Percentiles rank a stretch among this genome's conserved stretches.
These are phyloP conservation scores for Conopomorpha cramerella DNA, from an alignment of 1,140 invertebrate species.

Conservation along the genomic window DNA sequence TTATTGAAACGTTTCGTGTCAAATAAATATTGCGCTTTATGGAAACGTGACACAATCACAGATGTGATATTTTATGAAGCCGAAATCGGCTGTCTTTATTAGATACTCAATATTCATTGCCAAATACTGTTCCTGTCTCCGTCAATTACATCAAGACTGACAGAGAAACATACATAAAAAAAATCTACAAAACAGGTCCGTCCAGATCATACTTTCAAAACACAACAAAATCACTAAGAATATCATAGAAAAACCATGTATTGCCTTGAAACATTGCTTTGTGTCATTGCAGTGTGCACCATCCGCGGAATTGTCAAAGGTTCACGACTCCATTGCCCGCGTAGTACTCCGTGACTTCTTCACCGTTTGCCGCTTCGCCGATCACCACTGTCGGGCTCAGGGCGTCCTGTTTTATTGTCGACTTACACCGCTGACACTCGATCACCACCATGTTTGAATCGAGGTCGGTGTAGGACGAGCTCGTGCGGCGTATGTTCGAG, in stretches of 20 bases:
- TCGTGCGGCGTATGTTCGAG: conserved; percentile 22
- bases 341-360: conserved; percentile 24
- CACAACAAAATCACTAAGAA: no score
- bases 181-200: no score
- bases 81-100: no score
- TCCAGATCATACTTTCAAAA: no score
- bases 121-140: no score
- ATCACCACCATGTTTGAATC: conserved; percentile 48
- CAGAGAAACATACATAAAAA: neutral
- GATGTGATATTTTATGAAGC: no score
- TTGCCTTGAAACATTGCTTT: no score
- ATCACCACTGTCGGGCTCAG: conserved; percentile 37
- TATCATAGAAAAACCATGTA: conserved; percentile 6
- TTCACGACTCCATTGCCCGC: conserved; percentile 28
- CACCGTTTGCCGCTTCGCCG: conserved; percentile 29
- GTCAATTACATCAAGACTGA: neutral
- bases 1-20: no score
- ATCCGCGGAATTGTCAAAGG: conserved; percentile 52
- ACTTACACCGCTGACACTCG: conserved; percentile 26
- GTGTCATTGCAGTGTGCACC: conserved; percentile 57
- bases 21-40: no score
- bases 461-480: conserved; percentile 47
- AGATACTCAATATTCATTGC: no score
- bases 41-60: no score
- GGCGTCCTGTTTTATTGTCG: neutral